Base-by-base conservation (phyloP, 2,888 invertebrate genomes). In the Drepana falcataria region DNA sequence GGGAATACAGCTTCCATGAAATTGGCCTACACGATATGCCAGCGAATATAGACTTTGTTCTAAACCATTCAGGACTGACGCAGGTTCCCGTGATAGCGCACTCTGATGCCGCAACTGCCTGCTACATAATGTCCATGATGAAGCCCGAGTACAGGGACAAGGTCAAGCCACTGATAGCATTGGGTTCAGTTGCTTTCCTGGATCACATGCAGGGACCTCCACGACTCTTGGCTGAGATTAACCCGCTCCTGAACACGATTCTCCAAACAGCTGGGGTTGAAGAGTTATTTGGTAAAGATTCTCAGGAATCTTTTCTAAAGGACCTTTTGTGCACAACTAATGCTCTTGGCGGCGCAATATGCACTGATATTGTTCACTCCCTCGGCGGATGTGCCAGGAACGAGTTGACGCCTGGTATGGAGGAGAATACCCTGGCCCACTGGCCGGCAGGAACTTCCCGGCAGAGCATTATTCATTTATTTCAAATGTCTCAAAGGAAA, bases 1-100 rank as follows among this genome's bases (percentile, higher is more conserved):
- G 92, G 92, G 54, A 83, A 35, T 92, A 86, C 67, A 93, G 93
- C 56, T 92, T 91, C 85, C 93, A 95, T 69, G 94, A 95, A 71
- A 93, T 94, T 75, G 95, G 94, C 0, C 63, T 77, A 33, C 91
- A 92, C 65, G 96, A 96, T 73, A 60, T 95, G 2, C 94, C 95
- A 2, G 92, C 94, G 0, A 93, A 92, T 77, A 92, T 79, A 7
- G 75, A 80, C 52, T 67, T 54, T 47, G 60, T 77, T 3, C 47
- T 76, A 2, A 44, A 59, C 0, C 49, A 59, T 6, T 94, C 94
- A 0, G 84, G 88, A 0, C 82, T 88, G 41, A 59, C 82, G 2
- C 78, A 91, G 47, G 57, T 95, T 0, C 91, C 91, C 59, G 94
- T 93, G 68, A 76, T 94, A 33, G 95, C 94, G 0, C 94, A 95